Conservation (phyloP, 1,140 invertebrate genomes). For the Magallana gigas region DNA sequence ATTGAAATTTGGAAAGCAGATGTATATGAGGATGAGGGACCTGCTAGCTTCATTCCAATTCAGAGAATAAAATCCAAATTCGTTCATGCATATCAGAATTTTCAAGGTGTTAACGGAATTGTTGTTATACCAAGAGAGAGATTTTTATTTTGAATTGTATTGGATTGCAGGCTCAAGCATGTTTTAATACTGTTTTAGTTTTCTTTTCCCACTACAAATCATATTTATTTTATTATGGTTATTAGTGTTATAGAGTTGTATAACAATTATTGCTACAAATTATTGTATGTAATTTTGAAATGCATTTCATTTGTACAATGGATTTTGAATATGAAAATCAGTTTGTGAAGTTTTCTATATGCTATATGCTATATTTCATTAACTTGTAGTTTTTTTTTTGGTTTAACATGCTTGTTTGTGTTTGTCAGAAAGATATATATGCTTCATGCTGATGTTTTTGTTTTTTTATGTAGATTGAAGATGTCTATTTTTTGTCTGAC, state of each 20-base stretch:
- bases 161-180: neutral
- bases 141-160: neutral
- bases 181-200: neutral
- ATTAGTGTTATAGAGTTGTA: too few relatives aligned
- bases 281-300: too few relatives aligned
- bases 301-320: neutral
- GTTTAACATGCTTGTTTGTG: too few relatives aligned
- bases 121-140: constrained; percentile 12
- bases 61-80: constrained; percentile 44
- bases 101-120: constrained; percentile 2
- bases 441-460: too few relatives aligned
- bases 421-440: too few relatives aligned
- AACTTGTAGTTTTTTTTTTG: too few relatives aligned
- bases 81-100: neutral
- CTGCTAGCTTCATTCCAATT: constrained; percentile 43
- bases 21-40: constrained; percentile 2
- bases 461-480: neutral
- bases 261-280: neutral
- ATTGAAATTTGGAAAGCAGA: constrained; percentile 37
- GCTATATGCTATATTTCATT: too few relatives aligned
- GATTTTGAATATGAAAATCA: neutral
- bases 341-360: too few relatives aligned
- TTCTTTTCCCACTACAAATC: neutral
- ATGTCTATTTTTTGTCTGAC: neutral
- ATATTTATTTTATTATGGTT: neutral